Evolutionary conservation across 2,113 vertebrate species (phyloP), one percentile per base, ranked within the genome.

Genomic region (Hucho hucho): DNA sequence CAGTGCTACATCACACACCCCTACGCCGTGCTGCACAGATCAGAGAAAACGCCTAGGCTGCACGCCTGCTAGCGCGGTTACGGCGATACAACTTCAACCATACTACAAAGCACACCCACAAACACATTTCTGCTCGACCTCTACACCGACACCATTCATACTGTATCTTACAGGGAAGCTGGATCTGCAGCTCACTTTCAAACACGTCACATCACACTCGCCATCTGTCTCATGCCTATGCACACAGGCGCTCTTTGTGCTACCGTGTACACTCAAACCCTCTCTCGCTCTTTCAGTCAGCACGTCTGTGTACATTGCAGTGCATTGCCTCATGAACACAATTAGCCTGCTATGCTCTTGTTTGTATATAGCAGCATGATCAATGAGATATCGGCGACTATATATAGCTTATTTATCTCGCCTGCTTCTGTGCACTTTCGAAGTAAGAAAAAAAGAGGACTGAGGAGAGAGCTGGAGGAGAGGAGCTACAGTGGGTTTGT

Each of bases 401-500:
- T 9, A 24, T 25, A 3, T n/a, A 3, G 61, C 25, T 22, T 24
- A 18, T 16, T 65, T 65, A 6, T 28, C n/a, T 24, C 3, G 28
- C 4, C 58, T 61, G 58, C n/a, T 4, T 64, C n/a, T 61, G 20
- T 61, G 6, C 18, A 22, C 93, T 95, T 92, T 95, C 92, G 92
- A 77, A 87, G 49, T 53, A 4, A 18, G 49, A 53, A 9, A 18
- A 53, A 53, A 12, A 9, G 43, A 53, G 16, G 16, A 18, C 14
- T 25, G 87, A 81, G 53, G 70, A 71, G 22, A 43, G 73, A 80
- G 73, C 28, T 92, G 90, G 87, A 81, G 53, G 70, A 72, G 22
- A 46, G 70, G 77, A 69, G 92, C n/a, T 89, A 90, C 89, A 87
- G n/a, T 43, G 75, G 86, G 90, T 61, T 61, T 3, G 95, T 94